Base-by-base conservation (phyloP, 1,140 invertebrate genomes). In the Archivesica marissinica region DNA sequence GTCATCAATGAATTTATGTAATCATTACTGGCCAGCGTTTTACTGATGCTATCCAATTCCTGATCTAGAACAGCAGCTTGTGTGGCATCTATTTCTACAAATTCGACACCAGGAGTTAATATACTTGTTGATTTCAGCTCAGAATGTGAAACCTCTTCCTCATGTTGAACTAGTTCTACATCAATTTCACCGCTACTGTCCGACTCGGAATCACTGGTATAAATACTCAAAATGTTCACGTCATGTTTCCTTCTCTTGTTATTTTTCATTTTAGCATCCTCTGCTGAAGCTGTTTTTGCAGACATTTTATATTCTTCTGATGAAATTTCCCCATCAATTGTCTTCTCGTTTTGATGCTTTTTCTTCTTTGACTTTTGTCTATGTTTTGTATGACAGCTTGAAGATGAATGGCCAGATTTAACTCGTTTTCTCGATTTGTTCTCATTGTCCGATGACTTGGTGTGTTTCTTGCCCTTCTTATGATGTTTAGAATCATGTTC, bases 161-260 rank as follows among this genome's bases (percentile, higher is more conserved):
- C n/a, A 11, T 76, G 25, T 52, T 61, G 7, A 11, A 39, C 30
- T 13, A 2, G n/a, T 70, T 68, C 47, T 13, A 54, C 38, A 35
- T 75, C 66, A n/a, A 30, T 47, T 13, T 61, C 68, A 52, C 25
- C 38, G 17, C 6, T 56, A 35, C 80, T 83, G 33, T 83, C 80
- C 35, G 66, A 28, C 13, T 75, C 68, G 20, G 80, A 83, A 64
- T 83, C 80, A 83, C 80, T 83, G 9, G 80, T 83, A 35, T 47
- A 83, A 17, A 47, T n/a, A 68, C 4, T 0, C 28, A 17, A n/a
- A n/a, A 3, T n/a, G 0, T 41, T n/a, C n/a, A 15, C 59, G 28
- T 15, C 28, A 25, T 15, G 20, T 20, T 15, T 28, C 44, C 11
- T 74, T 28, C 35, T 50, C 17, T 75, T 30, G 4, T 23, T 52